Conservation (phyloP, 2,113 vertebrate species). For the Pterocles orientalis region DNA sequence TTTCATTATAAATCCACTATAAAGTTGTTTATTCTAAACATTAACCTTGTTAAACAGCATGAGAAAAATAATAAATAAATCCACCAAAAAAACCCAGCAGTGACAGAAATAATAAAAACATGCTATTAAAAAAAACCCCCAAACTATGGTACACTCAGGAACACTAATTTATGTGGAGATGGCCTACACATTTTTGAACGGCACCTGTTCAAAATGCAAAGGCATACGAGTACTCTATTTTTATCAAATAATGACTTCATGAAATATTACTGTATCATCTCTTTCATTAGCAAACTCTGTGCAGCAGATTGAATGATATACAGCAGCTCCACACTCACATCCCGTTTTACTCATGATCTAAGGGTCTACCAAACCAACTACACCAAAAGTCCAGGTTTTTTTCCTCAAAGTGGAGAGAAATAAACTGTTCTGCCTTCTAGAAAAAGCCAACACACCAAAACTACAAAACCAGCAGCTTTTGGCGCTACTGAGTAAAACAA, state of each 20-base stretch:
- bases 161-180: conserved; percentile 32
- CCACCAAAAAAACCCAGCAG: not conserved
- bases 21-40: conserved; percentile 6
- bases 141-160: not conserved
- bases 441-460: not conserved
- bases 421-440: not conserved
- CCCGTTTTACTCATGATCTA: not conserved
- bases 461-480: accelerated
- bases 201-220: conserved; percentile 31
- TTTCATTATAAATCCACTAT: conserved; percentile 34
- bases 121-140: not conserved
- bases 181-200: not conserved
- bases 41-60: conserved; percentile 14
- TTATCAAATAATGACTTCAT: conserved; percentile 20
- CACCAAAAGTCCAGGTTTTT: not conserved
- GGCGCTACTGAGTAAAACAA: not conserved
- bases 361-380: not conserved
- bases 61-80: conserved; percentile 9
- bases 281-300: not conserved
- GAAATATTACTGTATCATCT: not conserved
- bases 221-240: not conserved
- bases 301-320: not conserved
- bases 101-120: conserved; percentile 2
- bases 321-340: not conserved
- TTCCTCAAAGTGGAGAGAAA: not conserved